A percentile compares a stretch with the other conserved stretches of the same genome.
Conservation (phyloP, 92 coral and sea anemone species). For the Parazoanthus atlanticus region DNA sequence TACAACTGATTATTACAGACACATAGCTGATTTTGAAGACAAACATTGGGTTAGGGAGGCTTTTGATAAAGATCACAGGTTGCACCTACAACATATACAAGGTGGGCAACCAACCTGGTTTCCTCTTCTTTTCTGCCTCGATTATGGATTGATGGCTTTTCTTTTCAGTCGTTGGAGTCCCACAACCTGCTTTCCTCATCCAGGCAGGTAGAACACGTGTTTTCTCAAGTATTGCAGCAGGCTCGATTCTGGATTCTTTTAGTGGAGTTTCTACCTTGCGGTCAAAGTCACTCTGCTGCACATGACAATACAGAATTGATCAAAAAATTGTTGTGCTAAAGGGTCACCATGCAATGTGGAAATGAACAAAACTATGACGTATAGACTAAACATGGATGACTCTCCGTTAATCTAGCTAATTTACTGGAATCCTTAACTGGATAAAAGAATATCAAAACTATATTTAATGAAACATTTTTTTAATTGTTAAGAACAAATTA, state of each 20-base stretch:
- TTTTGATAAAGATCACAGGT: background rate
- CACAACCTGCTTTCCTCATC: constrained; percentile 61
- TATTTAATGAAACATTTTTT: background rate
- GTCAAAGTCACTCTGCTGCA: constrained; percentile 5
- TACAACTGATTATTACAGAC: background rate
- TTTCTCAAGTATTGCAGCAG: constrained; percentile 69
- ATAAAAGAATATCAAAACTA: no score
- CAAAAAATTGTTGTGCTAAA: background rate
- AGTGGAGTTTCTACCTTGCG: background rate
- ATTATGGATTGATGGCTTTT: background rate
- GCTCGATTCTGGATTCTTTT: constrained; percentile 47
- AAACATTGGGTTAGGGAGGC: background rate
- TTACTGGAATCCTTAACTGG: background rate
- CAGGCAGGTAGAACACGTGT: constrained; percentile 86
- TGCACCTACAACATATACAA: background rate
- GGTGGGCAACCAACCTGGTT: background rate
- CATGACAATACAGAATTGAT: background rate
- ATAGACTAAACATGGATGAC: background rate
- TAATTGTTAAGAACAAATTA: background rate
- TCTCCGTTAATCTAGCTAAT: background rate
- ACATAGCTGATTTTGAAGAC: background rate
- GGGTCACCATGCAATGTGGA: no score
- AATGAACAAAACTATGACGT: no score
- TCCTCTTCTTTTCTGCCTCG: background rate
- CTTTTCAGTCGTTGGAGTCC: constrained; percentile 1